Conservation (phyloP, 2,797 vertebrate genomes). For the Fundulus diaphanus region DNA sequence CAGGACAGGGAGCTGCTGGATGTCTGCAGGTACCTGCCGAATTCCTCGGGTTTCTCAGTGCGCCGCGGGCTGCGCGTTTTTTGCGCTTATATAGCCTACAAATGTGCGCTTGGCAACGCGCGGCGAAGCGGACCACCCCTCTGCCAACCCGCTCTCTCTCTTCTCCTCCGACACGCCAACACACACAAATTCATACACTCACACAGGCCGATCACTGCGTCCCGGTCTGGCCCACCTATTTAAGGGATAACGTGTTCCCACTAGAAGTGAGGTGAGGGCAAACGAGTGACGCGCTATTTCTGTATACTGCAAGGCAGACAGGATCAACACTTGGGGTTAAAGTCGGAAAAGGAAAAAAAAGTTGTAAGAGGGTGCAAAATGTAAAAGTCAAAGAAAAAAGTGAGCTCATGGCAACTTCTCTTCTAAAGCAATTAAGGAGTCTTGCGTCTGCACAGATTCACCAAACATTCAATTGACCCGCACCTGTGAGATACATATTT, state of each 20-base stretch:
- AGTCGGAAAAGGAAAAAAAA: neutral
- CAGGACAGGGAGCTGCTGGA: conserved; percentile 10
- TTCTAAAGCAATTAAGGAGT: neutral
- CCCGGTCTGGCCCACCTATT: conserved; percentile 43
- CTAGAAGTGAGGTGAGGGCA: conserved; percentile 52
- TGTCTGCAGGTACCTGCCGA: conserved; percentile 60
- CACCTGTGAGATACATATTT: neutral
- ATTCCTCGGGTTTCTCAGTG: conserved; percentile 61
- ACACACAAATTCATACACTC: neutral
- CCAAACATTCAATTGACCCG: neutral
- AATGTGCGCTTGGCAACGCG: conserved; percentile 63
- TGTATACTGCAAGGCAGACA: conserved; percentile 26
- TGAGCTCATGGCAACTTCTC: neutral
- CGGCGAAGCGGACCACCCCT: conserved; percentile 62
- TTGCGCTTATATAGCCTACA: conserved; percentile 70
- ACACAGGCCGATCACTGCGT: conserved; percentile 3
- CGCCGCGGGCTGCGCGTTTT: conserved; percentile 42
- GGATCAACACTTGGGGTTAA: neutral
- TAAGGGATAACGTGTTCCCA: conserved; percentile 46
- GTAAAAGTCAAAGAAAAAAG: neutral
- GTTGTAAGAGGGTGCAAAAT: neutral
- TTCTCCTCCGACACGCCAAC: neutral
- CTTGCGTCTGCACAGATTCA: neutral
- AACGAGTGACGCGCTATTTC: conserved; percentile 35
- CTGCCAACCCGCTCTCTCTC: conserved; percentile 8